Evolutionary conservation across 1,140 invertebrate species (phyloP).

Genomic region (Heliconius nattereri): DNA sequence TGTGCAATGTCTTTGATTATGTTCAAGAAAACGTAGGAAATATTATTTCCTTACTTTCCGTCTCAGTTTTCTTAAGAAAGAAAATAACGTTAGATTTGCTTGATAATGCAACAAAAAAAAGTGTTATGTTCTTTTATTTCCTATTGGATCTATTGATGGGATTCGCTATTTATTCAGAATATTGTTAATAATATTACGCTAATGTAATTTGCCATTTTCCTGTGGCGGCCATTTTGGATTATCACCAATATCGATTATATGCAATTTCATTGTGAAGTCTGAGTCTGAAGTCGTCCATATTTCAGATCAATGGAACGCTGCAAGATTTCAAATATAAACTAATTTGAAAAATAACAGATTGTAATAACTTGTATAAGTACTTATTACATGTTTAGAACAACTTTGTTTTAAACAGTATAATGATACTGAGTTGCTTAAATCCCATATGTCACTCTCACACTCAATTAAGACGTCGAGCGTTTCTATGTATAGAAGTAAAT

Average conservation of each 20-base stretch:
- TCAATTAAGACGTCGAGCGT: conserved; percentile 5
- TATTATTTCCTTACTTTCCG: neutral
- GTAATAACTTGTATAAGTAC: neutral
- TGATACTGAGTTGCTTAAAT: neutral
- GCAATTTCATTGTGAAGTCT: too few species aligned
- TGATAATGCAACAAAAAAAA: neutral
- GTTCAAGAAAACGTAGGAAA: conserved; percentile 2
- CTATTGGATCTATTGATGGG: neutral
- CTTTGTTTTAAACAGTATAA: too few species aligned
- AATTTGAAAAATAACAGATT: too few species aligned
- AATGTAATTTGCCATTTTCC: too few species aligned
- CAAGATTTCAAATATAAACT: too few species aligned
- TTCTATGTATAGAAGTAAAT: neutral
- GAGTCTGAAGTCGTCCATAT: too few species aligned
- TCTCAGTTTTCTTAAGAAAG: neutral
- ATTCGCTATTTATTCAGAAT: too few species aligned
- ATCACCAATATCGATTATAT: too few species aligned
- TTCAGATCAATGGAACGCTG: too few species aligned
- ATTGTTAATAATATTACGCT: too few species aligned
- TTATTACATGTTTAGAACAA: neutral
- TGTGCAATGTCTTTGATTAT: conserved; percentile 7
- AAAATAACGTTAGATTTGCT: neutral
- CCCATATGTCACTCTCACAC: neutral
- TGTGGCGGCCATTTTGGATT: too few species aligned
- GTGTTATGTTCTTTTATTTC: neutral